Conservation (phyloP, 2,797 vertebrate genomes). For the Cuniculus paca region DNA sequence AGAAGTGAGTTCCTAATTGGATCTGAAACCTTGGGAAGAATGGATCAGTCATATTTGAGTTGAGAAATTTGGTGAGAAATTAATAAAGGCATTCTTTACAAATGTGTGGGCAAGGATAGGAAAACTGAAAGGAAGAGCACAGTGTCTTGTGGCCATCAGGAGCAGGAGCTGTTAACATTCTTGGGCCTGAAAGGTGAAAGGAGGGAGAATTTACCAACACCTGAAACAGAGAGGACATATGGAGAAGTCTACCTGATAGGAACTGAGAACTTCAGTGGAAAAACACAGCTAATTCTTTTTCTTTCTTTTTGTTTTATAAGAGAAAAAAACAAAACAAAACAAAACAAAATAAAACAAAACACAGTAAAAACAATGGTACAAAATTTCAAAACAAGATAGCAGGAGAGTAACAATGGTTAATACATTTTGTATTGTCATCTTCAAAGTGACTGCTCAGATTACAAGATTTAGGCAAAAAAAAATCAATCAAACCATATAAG, state of each 20-base stretch:
- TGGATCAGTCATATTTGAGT: background rate
- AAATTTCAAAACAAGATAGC: no score
- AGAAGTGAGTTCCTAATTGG: background rate
- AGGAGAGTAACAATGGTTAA: no score
- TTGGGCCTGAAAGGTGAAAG: background rate
- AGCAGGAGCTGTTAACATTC: background rate
- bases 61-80: background rate
- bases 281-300: background rate
- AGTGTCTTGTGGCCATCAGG: background rate
- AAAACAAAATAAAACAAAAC: no score
- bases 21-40: background rate
- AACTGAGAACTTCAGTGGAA: background rate
- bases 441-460: no score
- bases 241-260: background rate
- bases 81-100: background rate
- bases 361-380: no score
- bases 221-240: background rate
- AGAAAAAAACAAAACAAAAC: no score
- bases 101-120: background rate
- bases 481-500: no score
- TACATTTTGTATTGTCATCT: no score
- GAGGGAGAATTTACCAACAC: background rate
- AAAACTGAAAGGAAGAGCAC: background rate
- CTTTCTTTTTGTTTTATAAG: no score
- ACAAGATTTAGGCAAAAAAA: no score